A percentile compares a stretch with the other conserved stretches of the same genome.
Conservation (phyloP, 2,888 invertebrate species). For the Scelioninae gen. 2 region DNA sequence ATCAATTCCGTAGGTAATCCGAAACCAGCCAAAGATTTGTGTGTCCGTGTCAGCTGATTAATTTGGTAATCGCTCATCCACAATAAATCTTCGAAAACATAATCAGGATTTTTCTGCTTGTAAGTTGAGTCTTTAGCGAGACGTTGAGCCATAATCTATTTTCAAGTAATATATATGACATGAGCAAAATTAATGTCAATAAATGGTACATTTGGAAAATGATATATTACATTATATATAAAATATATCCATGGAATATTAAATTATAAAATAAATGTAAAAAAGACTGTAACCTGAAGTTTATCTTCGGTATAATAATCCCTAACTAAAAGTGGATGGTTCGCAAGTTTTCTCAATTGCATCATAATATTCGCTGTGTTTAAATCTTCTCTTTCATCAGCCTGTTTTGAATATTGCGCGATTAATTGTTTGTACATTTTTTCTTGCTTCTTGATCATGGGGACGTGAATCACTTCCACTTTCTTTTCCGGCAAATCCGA, state of each 20-base stretch:
- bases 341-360: constrained; percentile 94
- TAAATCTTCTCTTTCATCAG: constrained; percentile 65
- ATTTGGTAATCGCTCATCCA: constrained; percentile 95
- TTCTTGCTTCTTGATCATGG: constrained; percentile 85
- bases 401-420: constrained; percentile 72
- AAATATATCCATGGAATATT: too few species aligned
- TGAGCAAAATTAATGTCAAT: too few species aligned
- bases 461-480: constrained; percentile 81
- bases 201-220: too few species aligned
- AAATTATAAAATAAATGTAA: too few species aligned
- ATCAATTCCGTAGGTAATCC: constrained; percentile 83
- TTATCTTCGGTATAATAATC: constrained; percentile 82
- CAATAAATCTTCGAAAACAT: constrained; percentile 90
- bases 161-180: constrained; percentile 2
- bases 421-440: constrained; percentile 86
- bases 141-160: constrained; percentile 81
- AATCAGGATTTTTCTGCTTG: constrained; percentile 86
- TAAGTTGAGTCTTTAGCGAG: constrained; percentile 82
- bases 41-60: constrained; percentile 83
- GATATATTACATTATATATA: too few species aligned
- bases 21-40: constrained; percentile 80
- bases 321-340: constrained; percentile 92
- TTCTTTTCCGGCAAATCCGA: constrained; percentile 90
- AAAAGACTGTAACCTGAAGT: constrained; percentile 75
- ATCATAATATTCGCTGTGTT: constrained; percentile 84